These are phyloP conservation scores for Formica aserva DNA, from an alignment of 2,888 invertebrate species.

Conservation along the genomic window DNA sequence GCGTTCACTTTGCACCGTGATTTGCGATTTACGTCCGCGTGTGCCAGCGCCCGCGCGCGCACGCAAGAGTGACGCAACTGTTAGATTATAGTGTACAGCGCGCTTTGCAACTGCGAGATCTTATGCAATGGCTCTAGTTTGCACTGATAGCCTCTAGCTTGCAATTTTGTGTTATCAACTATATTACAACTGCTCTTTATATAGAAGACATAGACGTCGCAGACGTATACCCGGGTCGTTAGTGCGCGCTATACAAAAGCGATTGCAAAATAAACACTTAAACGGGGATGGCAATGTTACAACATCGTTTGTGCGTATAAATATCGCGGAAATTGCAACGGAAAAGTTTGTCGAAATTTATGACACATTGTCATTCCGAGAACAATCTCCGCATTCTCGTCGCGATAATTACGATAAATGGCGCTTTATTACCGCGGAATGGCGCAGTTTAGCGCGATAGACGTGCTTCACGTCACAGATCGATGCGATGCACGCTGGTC, in stretches of 20 bases:
- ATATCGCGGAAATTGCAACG: constrained; percentile 52
- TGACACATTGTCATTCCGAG: constrained; percentile 59
- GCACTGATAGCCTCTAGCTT: constrained; percentile 30
- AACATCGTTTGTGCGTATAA: constrained; percentile 6
- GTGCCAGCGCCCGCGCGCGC: neutral
- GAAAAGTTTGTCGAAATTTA: constrained; percentile 36
- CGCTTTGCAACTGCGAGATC: constrained; percentile 30
- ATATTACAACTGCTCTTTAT: constrained; percentile 26
- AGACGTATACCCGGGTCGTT: constrained; percentile 22
- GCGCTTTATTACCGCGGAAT: constrained; percentile 67
- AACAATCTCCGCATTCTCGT: constrained; percentile 57
- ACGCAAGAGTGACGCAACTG: constrained; percentile 27
- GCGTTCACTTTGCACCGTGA: neutral
- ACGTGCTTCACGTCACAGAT: constrained; percentile 62
- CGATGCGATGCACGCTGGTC: constrained; percentile 65
- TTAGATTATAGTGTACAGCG: constrained; percentile 37
- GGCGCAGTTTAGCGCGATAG: constrained; percentile 67
- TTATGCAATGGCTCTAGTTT: constrained; percentile 38
- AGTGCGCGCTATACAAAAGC: neutral
- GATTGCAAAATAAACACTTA: neutral
- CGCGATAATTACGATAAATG: constrained; percentile 72
- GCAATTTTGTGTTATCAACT: constrained; percentile 42
- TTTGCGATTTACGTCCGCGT: constrained; percentile 15
- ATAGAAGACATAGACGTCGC: neutral
- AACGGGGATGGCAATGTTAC: neutral